Conservation (phyloP, 1,140 invertebrate species). For the Tyrophagus putrescentiae region DNA sequence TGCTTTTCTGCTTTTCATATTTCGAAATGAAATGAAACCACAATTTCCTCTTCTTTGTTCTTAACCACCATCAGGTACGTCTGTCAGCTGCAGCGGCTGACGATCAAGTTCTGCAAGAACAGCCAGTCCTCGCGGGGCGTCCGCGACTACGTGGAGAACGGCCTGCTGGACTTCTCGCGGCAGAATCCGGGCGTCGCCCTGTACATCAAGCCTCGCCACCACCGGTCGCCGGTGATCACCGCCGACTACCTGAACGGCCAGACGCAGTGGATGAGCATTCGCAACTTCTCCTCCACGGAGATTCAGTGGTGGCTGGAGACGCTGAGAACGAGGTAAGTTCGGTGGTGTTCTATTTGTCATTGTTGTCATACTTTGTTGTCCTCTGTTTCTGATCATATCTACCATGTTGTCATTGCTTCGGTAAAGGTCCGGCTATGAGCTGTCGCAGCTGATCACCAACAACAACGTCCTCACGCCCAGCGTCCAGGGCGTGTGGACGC, state of each 20-base stretch:
- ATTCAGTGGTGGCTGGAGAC: constrained; percentile 67
- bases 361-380: too few relatives aligned
- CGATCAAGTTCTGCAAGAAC: constrained; percentile 80
- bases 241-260: constrained; percentile 68
- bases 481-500: constrained; percentile 84
- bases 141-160: constrained; percentile 71
- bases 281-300: constrained; percentile 52
- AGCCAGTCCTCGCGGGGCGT: constrained; percentile 38
- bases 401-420: neutral
- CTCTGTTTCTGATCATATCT: too few relatives aligned
- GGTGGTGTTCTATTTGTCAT: neutral
- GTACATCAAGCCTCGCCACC: constrained; percentile 80
- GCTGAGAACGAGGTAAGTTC: constrained; percentile 54
- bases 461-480: constrained; percentile 34
- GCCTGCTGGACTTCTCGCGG: constrained; percentile 66
- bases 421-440: constrained; percentile 17
- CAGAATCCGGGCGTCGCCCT: constrained; percentile 72
- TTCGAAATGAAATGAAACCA: neutral
- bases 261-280: constrained; percentile 48
- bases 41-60: neutral
- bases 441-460: neutral
- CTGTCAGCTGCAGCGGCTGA: constrained; percentile 69
- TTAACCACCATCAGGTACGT: constrained; percentile 49
- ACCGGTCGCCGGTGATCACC: constrained; percentile 53
- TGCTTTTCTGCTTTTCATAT: neutral